These are phyloP conservation scores for Gavialis gangeticus DNA, from an alignment of 2,113 vertebrate genomes.

Conservation along the genomic window DNA sequence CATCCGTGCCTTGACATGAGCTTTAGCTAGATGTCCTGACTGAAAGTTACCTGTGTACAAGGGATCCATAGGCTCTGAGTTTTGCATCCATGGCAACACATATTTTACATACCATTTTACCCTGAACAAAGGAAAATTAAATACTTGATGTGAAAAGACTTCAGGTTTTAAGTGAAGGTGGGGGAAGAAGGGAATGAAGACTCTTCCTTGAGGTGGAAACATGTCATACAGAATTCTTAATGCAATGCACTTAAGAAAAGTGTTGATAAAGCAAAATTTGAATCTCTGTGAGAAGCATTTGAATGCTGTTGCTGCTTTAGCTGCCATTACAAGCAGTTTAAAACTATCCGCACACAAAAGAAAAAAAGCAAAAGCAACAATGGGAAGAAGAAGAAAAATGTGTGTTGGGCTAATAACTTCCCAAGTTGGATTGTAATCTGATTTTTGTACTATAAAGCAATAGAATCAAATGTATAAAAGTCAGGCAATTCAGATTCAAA, in stretches of 20 bases:
- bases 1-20: neutral
- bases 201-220: conserved; percentile 63
- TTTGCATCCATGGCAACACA: conserved; percentile 75
- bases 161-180: conserved; percentile 36
- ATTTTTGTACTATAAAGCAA: conserved; percentile 13
- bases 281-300: conserved; percentile 45
- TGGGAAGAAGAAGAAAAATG: neutral
- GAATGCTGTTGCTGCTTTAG: conserved; percentile 25
- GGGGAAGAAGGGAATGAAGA: neutral
- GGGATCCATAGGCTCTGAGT: conserved; percentile 15
- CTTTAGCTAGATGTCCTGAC: conserved; percentile 24
- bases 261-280: conserved; percentile 67
- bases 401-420: neutral
- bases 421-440: conserved; percentile 26
- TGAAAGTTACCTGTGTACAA: conserved; percentile 34
- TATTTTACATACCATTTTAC: conserved; percentile 70
- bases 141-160: conserved; percentile 61
- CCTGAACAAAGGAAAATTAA: conserved; percentile 77
- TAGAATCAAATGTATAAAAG: neutral
- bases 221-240: conserved; percentile 64
- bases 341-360: neutral
- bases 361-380: neutral
- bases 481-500: neutral
- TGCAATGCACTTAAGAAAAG: conserved; percentile 51
- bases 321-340: neutral